phyloP scores from a whole-genome alignment of 2,888 invertebrate genomes.

The Colostygia pectinataria region DNA sequence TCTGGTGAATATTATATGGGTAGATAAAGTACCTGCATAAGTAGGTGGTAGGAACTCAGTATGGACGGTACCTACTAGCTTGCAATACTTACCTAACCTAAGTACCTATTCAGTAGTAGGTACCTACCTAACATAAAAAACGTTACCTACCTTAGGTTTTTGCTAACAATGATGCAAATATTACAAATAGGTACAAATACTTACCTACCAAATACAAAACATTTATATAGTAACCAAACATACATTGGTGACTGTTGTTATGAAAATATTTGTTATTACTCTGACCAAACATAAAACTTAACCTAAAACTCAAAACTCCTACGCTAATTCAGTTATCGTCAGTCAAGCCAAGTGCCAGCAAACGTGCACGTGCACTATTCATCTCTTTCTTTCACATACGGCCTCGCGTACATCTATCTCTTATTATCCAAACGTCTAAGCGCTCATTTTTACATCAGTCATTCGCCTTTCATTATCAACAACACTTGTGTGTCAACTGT shows the following conservation, averaged over 20 bases:
- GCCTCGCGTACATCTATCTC: constrained; percentile 26
- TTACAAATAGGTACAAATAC: too few relatives aligned
- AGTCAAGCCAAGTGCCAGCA: constrained; percentile 10
- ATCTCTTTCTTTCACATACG: constrained; percentile 28
- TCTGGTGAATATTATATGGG: not conserved
- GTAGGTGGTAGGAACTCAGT: too few relatives aligned
- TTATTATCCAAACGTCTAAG: constrained; percentile 23
- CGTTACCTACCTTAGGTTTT: too few relatives aligned
- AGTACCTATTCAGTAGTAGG: not conserved
- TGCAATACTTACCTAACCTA: not conserved
- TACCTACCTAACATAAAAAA: too few relatives aligned
- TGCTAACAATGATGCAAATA: too few relatives aligned
- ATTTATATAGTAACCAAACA: too few relatives aligned
- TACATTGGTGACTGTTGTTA: too few relatives aligned
- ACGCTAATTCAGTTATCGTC: constrained; percentile 27
- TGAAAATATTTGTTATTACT: too few relatives aligned
- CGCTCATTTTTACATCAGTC: constrained; percentile 39
- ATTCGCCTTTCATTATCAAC: constrained; percentile 46
- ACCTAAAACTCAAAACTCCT: constrained; percentile 29
- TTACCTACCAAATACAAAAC: too few relatives aligned
- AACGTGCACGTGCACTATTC: constrained; percentile 17
- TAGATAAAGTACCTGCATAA: not conserved
- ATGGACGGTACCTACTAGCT: not conserved
- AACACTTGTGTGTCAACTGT: constrained; percentile 43
- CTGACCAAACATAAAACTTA: constrained; percentile 20